Evolutionary conservation across 2,113 vertebrate genomes (phyloP).

Genomic region (Okapia johnstoni): DNA sequence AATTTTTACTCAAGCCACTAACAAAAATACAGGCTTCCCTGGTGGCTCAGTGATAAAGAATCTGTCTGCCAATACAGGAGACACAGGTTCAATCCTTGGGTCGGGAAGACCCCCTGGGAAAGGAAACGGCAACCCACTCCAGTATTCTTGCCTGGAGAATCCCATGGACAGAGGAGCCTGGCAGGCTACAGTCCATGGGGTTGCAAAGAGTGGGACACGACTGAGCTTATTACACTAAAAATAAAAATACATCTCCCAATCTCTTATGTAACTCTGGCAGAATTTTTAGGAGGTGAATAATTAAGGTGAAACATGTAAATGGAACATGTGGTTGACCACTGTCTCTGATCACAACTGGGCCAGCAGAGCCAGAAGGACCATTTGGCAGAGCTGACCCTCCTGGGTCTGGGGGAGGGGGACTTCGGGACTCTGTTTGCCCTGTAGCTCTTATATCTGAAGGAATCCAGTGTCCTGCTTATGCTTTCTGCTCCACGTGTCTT

Average conservation of each 20-base stretch:
- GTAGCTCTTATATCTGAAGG: not conserved
- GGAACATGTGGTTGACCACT: not conserved
- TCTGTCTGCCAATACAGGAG: not conserved
- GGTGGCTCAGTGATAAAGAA: not conserved
- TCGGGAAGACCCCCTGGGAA: not conserved
- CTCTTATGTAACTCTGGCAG: not conserved
- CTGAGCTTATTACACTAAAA: not conserved
- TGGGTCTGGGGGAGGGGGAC: not conserved
- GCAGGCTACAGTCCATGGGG: not conserved
- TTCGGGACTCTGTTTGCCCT: not conserved
- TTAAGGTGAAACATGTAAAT: not conserved
- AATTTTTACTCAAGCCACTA: not conserved
- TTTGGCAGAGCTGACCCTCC: slow-evolving; percentile 12
- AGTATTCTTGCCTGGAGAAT: not conserved
- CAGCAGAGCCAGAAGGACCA: not conserved
- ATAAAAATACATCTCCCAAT: not conserved
- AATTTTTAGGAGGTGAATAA: not conserved
- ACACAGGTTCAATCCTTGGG: not conserved
- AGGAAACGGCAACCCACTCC: not conserved
- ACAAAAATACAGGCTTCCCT: not conserved
- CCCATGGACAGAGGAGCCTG: not conserved
- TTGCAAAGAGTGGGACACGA: not conserved
- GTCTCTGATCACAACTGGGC: not conserved
- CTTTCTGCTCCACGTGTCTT: slow-evolving; percentile 12
- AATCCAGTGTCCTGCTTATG: not conserved